phyloP scores from a whole-genome alignment of 2,888 invertebrate species.

The Ariolimax columbianus region DNA sequence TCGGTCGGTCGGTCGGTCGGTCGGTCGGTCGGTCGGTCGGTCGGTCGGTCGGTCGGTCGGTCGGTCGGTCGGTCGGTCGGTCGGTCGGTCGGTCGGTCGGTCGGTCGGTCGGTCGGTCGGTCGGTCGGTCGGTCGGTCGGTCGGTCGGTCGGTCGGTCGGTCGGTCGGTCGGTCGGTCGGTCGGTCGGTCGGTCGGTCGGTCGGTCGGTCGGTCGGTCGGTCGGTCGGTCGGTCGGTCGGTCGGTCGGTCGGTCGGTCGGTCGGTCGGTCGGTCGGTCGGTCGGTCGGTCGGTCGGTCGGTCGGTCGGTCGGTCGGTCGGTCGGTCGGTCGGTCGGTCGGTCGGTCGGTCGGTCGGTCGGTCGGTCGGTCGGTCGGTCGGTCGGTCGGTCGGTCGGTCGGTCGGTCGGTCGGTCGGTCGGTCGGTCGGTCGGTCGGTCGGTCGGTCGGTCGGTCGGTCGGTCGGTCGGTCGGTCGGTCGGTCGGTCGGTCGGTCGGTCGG shows the following conservation, averaged over 20 bases:
- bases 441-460: conserved; percentile 19
- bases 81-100: conserved; percentile 19
- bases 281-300: conserved; percentile 16
- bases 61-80: conserved; percentile 26
- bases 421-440: conserved; percentile 19
- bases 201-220: background rate
- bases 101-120: conserved; percentile 24
- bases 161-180: background rate
- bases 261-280: conserved; percentile 19
- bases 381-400: conserved; percentile 19
- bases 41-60: conserved; percentile 27
- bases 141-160: background rate
- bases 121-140: conserved; percentile 25
- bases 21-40: conserved; percentile 29
- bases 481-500: conserved; percentile 7
- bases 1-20: background rate
- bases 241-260: conserved; percentile 16
- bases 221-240: background rate
- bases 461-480: conserved; percentile 19
- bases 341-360: conserved; percentile 19
- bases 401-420: conserved; percentile 19
- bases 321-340: conserved; percentile 19
- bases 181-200: background rate
- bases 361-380: conserved; percentile 19
- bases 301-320: conserved; percentile 19